Percentiles rank a stretch among this genome's conserved stretches.
These are phyloP conservation scores for Microtus montanus DNA, from an alignment of 2,113 vertebrate genomes.

Conservation along the genomic window DNA sequence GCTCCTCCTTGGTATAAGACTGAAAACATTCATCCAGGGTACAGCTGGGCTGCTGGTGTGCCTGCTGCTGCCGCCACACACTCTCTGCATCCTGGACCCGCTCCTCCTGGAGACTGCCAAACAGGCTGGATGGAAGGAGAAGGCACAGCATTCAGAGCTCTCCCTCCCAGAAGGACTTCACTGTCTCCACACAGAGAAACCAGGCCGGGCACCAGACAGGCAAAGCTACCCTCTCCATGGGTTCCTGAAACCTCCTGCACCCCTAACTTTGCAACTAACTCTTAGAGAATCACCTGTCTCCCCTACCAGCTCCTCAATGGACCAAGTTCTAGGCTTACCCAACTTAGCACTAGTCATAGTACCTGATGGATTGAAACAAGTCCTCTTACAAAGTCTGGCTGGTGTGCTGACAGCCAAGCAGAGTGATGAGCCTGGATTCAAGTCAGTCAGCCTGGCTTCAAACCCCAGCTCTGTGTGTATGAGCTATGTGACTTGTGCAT, in stretches of 20 bases:
- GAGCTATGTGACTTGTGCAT: not conserved
- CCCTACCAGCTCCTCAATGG: not conserved
- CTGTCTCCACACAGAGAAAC: not conserved
- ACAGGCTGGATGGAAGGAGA: conserved; percentile 85
- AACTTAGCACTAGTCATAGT: not conserved
- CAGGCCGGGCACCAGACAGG: not conserved
- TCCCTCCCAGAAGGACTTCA: accelerated
- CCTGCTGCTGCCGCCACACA: conserved; percentile 91
- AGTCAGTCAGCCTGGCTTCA: not conserved
- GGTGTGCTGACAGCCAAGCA: accelerated
- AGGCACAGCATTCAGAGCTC: accelerated
- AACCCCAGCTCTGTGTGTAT: accelerated
- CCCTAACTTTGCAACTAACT: not conserved
- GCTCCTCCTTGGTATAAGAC: conserved; percentile 99
- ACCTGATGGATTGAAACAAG: not conserved
- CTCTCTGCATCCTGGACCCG: conserved; percentile 92
- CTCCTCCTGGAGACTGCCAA: conserved; percentile 94
- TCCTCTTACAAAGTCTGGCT: not conserved
- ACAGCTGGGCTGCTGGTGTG: conserved; percentile 93
- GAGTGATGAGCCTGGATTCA: not conserved
- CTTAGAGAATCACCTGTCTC: not conserved
- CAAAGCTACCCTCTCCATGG: not conserved
- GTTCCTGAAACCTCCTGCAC: not conserved
- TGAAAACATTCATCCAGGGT: conserved; percentile 96
- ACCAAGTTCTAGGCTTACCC: not conserved